Evolutionary conservation across 1,140 invertebrate genomes (phyloP).

Genomic region (Drosophila pachea): DNA sequence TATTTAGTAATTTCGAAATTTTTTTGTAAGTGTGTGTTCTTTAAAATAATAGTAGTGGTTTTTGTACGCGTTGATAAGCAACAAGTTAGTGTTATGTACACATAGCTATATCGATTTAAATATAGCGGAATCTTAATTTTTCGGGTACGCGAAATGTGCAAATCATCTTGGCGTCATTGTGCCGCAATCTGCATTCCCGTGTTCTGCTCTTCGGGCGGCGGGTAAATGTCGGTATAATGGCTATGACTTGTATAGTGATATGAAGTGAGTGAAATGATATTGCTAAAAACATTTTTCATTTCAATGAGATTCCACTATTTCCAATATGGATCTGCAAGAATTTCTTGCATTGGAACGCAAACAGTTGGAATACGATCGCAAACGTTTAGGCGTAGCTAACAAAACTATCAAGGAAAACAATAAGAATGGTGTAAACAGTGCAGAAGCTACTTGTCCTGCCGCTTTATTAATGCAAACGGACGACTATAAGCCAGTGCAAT

Average conservation of each 20-base stretch:
- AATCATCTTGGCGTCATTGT: conserved; percentile 3
- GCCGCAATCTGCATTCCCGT: background rate
- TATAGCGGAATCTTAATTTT: background rate
- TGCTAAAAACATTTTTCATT: background rate
- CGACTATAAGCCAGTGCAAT: conserved; percentile 47
- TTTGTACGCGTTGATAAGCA: background rate
- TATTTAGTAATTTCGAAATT: conserved; percentile 34
- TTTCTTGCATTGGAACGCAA: conserved; percentile 57
- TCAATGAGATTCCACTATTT: background rate
- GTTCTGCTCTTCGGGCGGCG: background rate
- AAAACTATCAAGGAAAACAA: background rate
- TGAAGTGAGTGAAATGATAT: background rate
- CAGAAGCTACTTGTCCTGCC: conserved; percentile 45
- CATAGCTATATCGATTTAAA: background rate
- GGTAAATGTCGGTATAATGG: background rate
- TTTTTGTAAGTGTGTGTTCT: conserved; percentile 6
- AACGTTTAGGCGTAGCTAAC: conserved; percentile 34
- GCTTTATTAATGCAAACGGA: conserved; percentile 37
- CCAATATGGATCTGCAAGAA: conserved; percentile 58
- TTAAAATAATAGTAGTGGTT: background rate
- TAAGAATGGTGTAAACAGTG: conserved; percentile 10
- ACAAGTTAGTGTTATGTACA: background rate
- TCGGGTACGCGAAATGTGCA: background rate
- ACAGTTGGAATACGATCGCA: conserved; percentile 54
- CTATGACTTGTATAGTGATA: background rate